Evolutionary conservation across 2,888 invertebrate species (phyloP).

Genomic region (Pedicia rivosa): DNA sequence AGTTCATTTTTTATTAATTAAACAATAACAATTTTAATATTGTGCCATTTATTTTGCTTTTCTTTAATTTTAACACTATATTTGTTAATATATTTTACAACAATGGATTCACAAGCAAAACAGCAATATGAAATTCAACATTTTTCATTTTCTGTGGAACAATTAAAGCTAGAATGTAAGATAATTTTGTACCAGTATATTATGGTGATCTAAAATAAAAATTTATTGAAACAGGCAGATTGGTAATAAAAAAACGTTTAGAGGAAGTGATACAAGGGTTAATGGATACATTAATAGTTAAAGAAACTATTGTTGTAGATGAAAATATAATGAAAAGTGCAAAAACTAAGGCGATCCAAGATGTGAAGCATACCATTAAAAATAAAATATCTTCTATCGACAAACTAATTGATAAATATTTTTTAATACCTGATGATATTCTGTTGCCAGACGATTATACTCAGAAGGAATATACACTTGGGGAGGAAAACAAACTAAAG

Average conservation of each 20-base stretch:
- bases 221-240: neutral
- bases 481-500: conserved; percentile 10
- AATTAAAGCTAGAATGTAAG: conserved; percentile 18
- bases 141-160: conserved; percentile 18
- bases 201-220: too few relatives aligned
- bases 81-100: too few relatives aligned
- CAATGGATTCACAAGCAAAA: too few relatives aligned
- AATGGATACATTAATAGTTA: neutral
- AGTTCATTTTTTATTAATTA: too few relatives aligned
- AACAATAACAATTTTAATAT: too few relatives aligned
- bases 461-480: conserved; percentile 15
- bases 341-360: neutral
- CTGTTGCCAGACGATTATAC: conserved; percentile 18
- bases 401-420: conserved; percentile 17
- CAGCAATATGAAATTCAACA: conserved; percentile 19
- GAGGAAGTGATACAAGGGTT: neutral
- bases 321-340: neutral
- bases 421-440: conserved; percentile 22
- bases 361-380: conserved; percentile 1
- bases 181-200: conserved; percentile 5
- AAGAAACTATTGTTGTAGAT: neutral
- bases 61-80: too few relatives aligned
- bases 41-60: too few relatives aligned
- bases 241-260: neutral
- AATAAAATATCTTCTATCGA: conserved; percentile 14